A percentile compares a stretch with the other conserved stretches of the same genome.
phyloP scores from a whole-genome alignment of 2,797 vertebrate species.

The Tenualosa ilisha region DNA sequence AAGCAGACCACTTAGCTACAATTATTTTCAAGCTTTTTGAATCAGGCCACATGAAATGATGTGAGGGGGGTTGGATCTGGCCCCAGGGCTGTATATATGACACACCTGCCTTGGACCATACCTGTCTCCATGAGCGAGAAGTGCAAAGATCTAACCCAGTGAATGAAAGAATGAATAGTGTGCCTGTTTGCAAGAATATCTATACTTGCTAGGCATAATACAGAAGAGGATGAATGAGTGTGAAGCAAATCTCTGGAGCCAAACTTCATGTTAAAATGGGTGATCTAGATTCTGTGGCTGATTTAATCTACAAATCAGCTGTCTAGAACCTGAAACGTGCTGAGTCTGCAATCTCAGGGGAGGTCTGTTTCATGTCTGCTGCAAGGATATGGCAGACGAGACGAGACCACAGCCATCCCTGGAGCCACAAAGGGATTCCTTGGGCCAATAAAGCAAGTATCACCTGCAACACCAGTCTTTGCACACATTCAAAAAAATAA shows the following conservation, averaged over 20 bases:
- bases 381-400: slow-evolving; percentile 28
- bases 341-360: slow-evolving; percentile 36
- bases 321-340: slow-evolving; percentile 34
- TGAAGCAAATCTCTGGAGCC: neutral
- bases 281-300: neutral
- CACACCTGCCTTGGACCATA: no score
- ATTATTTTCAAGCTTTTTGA: no score
- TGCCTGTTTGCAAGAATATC: neutral
- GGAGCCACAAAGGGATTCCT: slow-evolving; percentile 33
- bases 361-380: slow-evolving; percentile 31
- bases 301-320: slow-evolving; percentile 22
- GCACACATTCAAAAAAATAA: slow-evolving; percentile 44
- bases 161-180: neutral
- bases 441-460: slow-evolving; percentile 42
- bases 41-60: no score
- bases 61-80: no score
- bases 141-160: neutral
- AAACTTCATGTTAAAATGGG: neutral
- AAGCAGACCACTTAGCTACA: no score
- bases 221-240: neutral
- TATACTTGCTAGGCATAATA: neutral
- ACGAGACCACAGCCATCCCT: slow-evolving; percentile 39
- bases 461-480: slow-evolving; percentile 36
- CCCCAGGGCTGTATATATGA: no score
- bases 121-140: no score